Base-by-base conservation (phyloP, 2,797 vertebrate genomes). In the Enteromius anoplus region DNA sequence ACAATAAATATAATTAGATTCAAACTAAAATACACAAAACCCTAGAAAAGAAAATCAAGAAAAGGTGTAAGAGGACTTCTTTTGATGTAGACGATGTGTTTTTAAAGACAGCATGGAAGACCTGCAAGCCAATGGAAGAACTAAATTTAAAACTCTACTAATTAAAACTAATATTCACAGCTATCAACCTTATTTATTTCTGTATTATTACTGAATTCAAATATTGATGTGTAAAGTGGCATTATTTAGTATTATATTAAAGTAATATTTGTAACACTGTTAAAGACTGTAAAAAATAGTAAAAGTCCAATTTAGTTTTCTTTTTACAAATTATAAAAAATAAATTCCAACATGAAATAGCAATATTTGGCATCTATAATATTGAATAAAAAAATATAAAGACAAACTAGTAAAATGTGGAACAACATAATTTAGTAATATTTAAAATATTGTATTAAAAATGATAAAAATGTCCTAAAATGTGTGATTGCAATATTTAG, bases 1-100 rank as follows among this genome's bases (percentile, higher is more conserved):
- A 72, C 78, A 84, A 82, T 86, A 81, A 81, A 84, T 78, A 78
- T 40, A 68, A 70, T 71, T 78, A n/a, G 11, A 66, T 23, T 69
- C 47, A 49, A 55, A 79, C 62, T 65, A 37, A 53, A 77, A 75
- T 47, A 69, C 72, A 71, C 68, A 26, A 26, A 55, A 62, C 5
- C 2, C 14, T 26, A 32, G 32, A 32, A 32, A 32, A 32, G 32
- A 32, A 32, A 73, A 51, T 62, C 21, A 73, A 37, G 19, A 72
- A 49, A 62, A 45, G 4, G 69, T 81, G 26, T 49, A 19, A 8
- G 29, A 51, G 29, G 17, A 32, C 42, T 37, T 21, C 53, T 49
- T 47, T 72, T 34, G 53, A 81, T 72, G 68, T 60, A 40, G 45
- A 60, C 34, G 21, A 17, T 21, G 5, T 14, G 42, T 11, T 60